Evolutionary conservation across 2,797 vertebrate species (phyloP), one percentile per base, ranked within the genome.

Genomic region (Halcyon smyrnensis): DNA sequence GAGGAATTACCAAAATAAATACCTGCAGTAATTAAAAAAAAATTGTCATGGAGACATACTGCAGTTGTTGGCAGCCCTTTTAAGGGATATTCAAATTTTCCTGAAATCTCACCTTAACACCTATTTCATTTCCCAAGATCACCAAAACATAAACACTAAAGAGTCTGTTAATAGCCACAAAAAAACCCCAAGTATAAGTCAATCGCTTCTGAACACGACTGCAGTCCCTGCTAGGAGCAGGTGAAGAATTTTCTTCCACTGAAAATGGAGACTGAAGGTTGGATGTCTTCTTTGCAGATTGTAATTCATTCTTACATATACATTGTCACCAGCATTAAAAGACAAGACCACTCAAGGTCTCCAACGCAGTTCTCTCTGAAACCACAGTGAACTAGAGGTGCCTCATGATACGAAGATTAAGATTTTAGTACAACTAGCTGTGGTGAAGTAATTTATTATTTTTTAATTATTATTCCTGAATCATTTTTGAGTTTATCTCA

Each of bases 1-100:
- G 75, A 56, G 20, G 95, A 97, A 89, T 69, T 96, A 95, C 71
- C 15, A 80, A 92, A 97, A 94, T 91, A 97, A 95, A 94, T 92
- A 95, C 83, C 90, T 95, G 62, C 64, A 91, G 69, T 80, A 95
- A 95, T 77, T 87, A 9, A 19, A 51, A 48, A 23, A 34, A 28
- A 21, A 43, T 9, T 43, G 11, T 41, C 85, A 20, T 9, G 18
- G 74, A 90, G 64, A 74, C 63, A 39, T 8, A 39, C 5, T 73
- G 43, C 59, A 69, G 11, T 73, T 84, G 51, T 25, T 79, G 60
- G 56, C n/a, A 82, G 17, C 14, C n/a, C 73, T 53, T 79, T 91
- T 73, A 83, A 71, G 30, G 20, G n/a, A 82, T 67, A 87, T 59
- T 86, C 20, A 34, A 10, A 34, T 82, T 82, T 68, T 67, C 63